Evolutionary conservation across 2,888 invertebrate species (phyloP), one percentile per base, ranked within the genome.

Genomic region (Camptogramma bilineatum): DNA sequence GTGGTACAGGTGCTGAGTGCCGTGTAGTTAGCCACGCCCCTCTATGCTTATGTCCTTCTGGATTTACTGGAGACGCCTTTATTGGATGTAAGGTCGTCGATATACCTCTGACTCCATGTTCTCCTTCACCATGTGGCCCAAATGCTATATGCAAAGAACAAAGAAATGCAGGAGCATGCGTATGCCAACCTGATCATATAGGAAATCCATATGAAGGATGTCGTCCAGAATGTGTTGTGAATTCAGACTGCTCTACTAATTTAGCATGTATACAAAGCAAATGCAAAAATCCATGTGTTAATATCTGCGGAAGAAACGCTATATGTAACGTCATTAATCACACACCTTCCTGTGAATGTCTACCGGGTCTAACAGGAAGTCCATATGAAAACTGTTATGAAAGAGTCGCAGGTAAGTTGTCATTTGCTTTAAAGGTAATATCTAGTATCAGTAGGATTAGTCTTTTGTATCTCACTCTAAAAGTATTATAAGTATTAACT

Each of bases 141-240:
- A 96, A 96, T 77, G 96, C 96, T n/a, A 82, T 94, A 73, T 97
- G 96, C 76, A 94, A 94, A 79, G 95, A 95, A 83, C 93, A 94
- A 73, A 94, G 94, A 78, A 94, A 94, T 39, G 96, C 95, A 13
- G 96, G 96, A 39, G 93, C 93, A 46, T 97, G 97, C 76, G 94
- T 94, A 53, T 97, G 97, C 79, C 80, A 95, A 48, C 91, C 95
- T 4, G 95, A 95, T 78, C 94, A 95, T 80, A 93, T 95, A 66
- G 97, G 97, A 62, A 96, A 96, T 84, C 97, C 97, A 46, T 96
- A 96, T 73, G 96, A 96, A 85, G 96, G 95, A 31, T 97, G 96
- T 82, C 94, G 96, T 54, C 96, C 96, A 7, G 96, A 96, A 86
- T 96, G 96, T 81, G 89, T 95, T 0, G 87, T 96, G 4, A 96